Evolutionary conservation across 2,797 vertebrate species (phyloP), one percentile per base, ranked within the genome.

Genomic region (Typhlichthys subterraneus): DNA sequence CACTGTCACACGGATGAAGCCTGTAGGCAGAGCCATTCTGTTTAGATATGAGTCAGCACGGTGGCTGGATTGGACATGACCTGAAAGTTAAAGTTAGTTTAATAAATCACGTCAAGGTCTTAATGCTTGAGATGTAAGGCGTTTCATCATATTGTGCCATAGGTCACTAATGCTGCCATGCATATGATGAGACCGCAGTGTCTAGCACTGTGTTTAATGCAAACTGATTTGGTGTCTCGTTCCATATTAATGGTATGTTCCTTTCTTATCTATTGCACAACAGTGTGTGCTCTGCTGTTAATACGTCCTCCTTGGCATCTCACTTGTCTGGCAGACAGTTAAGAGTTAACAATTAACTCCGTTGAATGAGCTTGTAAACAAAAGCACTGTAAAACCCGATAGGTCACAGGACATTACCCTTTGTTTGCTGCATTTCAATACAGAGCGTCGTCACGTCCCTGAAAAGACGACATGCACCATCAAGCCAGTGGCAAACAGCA

Each of bases 261-360:
- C 38, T 76, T 74, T 57, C 71, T 55, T 72, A 58, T 73, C 55
- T 68, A 46, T 79, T 82, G 70, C 82, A 62, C 73, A 79, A 78
- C 57, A 66, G 8, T 59, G 70, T 79, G 73, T 77, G 70, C 64
- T 76, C 64, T 53, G 45, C 56, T 70, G 45, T 13, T 72, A 72
- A 19, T 2, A 50, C 57, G 57, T 58, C 75, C 69, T 64, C 70
- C 69, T 74, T 64, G 14, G 70, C 78, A 52, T 65, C 57, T 33
- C 55, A 42, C n/a, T 69, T 73, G 61, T 75, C 61, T 12, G 13
- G 47, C 54, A 0, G 17, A 80, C 82, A 78, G 72, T 79, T 77
- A 87, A 73, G 68, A 11, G 81, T 89, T 91, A 89, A 88, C 83
- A 86, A 88, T 89, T 89, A 88, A 90, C 85, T 84, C 72, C 9